A percentile compares a stretch with the other conserved stretches of the same genome.
These are phyloP conservation scores for Colossoma macropomum DNA, from an alignment of 2,113 vertebrate genomes.

Conservation along the genomic window DNA sequence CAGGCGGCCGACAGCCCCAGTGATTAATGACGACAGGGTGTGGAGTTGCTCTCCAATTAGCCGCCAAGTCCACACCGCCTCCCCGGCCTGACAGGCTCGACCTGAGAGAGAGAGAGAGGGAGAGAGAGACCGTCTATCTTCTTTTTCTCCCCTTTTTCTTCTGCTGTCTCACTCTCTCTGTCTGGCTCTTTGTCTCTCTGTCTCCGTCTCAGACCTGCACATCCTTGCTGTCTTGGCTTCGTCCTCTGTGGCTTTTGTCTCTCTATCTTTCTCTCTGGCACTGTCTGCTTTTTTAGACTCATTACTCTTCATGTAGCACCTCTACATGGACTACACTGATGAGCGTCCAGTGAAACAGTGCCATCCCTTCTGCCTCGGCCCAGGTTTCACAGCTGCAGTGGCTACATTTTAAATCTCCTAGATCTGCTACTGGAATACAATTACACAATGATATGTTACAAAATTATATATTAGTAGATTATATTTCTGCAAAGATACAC, in stretches of 20 bases:
- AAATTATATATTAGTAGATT: too few species aligned
- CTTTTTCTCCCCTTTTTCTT: slow-evolving; percentile 32
- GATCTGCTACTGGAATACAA: too few species aligned
- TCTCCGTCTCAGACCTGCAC: slow-evolving; percentile 34
- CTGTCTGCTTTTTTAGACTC: slow-evolving; percentile 24
- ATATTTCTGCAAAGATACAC: too few species aligned
- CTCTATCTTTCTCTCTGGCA: slow-evolving; percentile 30
- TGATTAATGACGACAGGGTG: slow-evolving; percentile 85
- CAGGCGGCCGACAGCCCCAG: slow-evolving; percentile 75
- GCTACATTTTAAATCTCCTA: slow-evolving; percentile 73
- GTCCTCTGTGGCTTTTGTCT: slow-evolving; percentile 28
- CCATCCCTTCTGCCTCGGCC: slow-evolving; percentile 68
- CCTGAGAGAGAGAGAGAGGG: slow-evolving; percentile 43
- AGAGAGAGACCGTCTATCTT: slow-evolving; percentile 48
- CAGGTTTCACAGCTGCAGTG: slow-evolving; percentile 73
- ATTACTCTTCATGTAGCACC: slow-evolving; percentile 44
- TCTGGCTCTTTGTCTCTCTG: slow-evolving; percentile 36
- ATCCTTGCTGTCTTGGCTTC: slow-evolving; percentile 13
- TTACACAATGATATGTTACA: too few species aligned
- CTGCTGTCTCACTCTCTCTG: slow-evolving; percentile 27
- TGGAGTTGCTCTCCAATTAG: slow-evolving; percentile 82
- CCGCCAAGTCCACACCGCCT: slow-evolving; percentile 72
- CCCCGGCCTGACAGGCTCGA: slow-evolving; percentile 70
- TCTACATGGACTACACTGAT: slow-evolving; percentile 46
- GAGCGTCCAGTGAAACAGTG: slow-evolving; percentile 72